Conservation (phyloP, 2,113 vertebrate species). For the Martes martes region DNA sequence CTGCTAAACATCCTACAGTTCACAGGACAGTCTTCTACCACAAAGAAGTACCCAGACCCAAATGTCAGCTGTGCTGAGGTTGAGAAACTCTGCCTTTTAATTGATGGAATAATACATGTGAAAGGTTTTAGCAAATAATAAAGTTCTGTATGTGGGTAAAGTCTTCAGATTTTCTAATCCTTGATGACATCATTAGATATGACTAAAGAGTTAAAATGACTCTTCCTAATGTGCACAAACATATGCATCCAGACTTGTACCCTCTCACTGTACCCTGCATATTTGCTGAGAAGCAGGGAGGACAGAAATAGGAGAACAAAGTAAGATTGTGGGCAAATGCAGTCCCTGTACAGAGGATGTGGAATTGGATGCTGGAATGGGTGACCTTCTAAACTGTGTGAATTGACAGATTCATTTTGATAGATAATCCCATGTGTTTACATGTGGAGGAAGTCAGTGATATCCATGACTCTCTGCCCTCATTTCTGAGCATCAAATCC, state of each 20-base stretch:
- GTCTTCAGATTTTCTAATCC: neutral
- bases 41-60: neutral
- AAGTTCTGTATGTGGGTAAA: neutral
- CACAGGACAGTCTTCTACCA: neutral
- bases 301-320: neutral
- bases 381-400: too few species aligned
- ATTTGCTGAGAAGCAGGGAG: neutral
- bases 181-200: neutral
- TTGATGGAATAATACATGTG: neutral
- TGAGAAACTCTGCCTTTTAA: neutral
- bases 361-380: neutral
- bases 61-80: neutral
- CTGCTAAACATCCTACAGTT: neutral
- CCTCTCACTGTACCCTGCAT: fast-evolving
- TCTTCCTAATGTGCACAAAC: neutral
- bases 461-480: neutral
- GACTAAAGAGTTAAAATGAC: neutral
- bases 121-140: neutral
- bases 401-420: neutral
- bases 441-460: neutral
- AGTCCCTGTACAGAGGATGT: neutral
- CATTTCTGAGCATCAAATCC: neutral
- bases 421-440: neutral
- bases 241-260: neutral
- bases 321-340: neutral